These are phyloP conservation scores for Nesospiza acunhae DNA, from an alignment of 2,113 vertebrate species.

Conservation along the genomic window DNA sequence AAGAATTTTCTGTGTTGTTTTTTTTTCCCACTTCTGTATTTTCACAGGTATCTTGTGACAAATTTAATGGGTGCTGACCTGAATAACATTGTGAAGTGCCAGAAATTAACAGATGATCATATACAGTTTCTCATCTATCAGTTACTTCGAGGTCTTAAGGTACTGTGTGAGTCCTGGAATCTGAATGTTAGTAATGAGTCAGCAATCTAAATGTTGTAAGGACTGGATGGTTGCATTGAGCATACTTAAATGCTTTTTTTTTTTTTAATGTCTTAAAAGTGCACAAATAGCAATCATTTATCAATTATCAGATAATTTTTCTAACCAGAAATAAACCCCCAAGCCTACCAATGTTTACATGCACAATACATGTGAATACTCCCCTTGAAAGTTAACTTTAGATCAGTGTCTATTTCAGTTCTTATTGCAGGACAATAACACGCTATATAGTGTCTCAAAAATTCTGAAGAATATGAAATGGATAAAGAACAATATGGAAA, in stretches of 20 bases:
- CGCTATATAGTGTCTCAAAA: not conserved
- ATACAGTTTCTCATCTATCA: constrained; percentile 98
- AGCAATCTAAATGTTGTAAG: not conserved
- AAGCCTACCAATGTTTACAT: not conserved
- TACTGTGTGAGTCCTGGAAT: constrained; percentile 35
- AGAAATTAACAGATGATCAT: constrained; percentile 93
- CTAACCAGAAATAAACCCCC: not conserved
- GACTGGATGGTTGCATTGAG: not conserved
- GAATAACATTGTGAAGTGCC: constrained; percentile 97
- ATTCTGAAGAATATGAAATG: not conserved
- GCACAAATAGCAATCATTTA: not conserved
- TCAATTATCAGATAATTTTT: not conserved
- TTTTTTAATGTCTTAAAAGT: not conserved
- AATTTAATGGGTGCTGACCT: constrained; percentile 98
- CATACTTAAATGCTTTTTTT: not conserved
- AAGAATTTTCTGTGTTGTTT: not conserved
- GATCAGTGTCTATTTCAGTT: not conserved
- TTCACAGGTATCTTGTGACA: constrained; percentile 91
- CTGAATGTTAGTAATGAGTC: not conserved
- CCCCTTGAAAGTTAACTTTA: not conserved
- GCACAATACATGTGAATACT: not conserved
- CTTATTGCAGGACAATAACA: not conserved
- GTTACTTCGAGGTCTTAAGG: constrained; percentile 95
- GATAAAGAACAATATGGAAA: not conserved
- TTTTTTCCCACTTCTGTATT: not conserved